Base-by-base conservation (phyloP, 2,797 vertebrate species). In the Rachycentron canadum region DNA sequence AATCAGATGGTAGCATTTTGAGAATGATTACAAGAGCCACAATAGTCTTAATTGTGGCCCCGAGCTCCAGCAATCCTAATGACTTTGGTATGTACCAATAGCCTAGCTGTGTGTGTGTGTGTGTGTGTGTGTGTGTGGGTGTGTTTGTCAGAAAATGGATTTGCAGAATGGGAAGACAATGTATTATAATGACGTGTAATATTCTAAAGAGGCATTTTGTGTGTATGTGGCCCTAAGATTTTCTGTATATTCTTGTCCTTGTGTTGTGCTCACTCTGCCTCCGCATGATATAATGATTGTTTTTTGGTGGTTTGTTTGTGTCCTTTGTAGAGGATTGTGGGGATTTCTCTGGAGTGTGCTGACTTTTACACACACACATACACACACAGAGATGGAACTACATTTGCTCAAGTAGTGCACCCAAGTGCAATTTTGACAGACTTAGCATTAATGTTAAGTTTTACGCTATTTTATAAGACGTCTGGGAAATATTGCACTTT, bases 21-120 rank as follows among this genome's bases (percentile, higher is more conserved):
- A 89, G 64, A 84, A 83, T 82, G 85, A 91, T 90, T 87, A 77
- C 71, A 86, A 85, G 68, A 85, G 74, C 86, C 81, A 89, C 88
- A 88, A 82, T 83, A 79, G 76, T 85, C 82, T 80, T 92, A 92
- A 92, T 91, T 91, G 85, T 89, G 84, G 85, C 93, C 90, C 49
- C 8, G 2, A 86, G 92, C 90, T 52, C 7, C 41, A 52, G 71
- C 60, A 5, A 65, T 81, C 84, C 71, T 85, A 87, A 86, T 91
- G 89, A 88, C 85, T 79, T 85, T 81, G 77, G 79, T 83, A 67
- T 78, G 81, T 88, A 55, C 74, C 70, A 73, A 70, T 58, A 74
- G 70, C n/a, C 76, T 25, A 66, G 67, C 69, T 62, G 25, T 69
- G 23, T 69, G n/a, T 63, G 69, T 82, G 59, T 79, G 53, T 55